Evolutionary conservation across 2,888 invertebrate genomes (phyloP), one percentile per base, ranked within the genome.

Genomic region (Drosophila aldrichi): DNA sequence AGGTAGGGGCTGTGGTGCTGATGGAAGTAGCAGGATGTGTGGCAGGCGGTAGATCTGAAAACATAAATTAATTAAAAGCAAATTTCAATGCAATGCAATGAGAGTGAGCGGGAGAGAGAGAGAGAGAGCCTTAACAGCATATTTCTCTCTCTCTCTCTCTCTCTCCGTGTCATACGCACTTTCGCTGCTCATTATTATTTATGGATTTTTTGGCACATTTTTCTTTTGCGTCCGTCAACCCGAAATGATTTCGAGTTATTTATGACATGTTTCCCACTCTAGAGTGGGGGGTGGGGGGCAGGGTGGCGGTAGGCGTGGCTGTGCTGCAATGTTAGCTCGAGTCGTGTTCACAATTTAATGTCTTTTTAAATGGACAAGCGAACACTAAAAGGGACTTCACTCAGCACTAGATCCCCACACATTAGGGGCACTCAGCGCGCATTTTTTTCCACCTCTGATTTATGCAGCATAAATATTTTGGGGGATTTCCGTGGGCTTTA

Each of bases 351-450:
- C 72, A 64, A 73, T 71, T 88, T 84, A 74, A 85, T 89, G 81
- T 74, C 51, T 85, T 88, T 88, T 88, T 84, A 84, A 84, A 84
- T 88, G 87, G 81, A 74, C 81, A 72, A 67, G 51, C 67, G 70
- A 76, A 67, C 77, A 79, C 74, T 56, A 67, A 82, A 81, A 83
- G 74, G 55, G 84, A 52, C 74, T 75, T 66, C 22, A 34, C 72
- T 66, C 22, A 34, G 32, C 46, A 20, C 43, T 14, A 29, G 52
- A 43, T 44, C 56, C 65, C 29, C 38, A n/a, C 22, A 36, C 52
- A 71, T 58, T 63, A 67, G 72, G 86, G 82, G 79, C 63, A 70
- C 56, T 70, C 79, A 46, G 48, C 48, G n/a, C n/a, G 29, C 22
- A 16, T 6, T 57, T 32, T 46, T 46, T 49, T 44, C 40, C 3